A percentile compares a stretch with the other conserved stretches of the same genome.
Evolutionary conservation across 2,888 invertebrate species (phyloP).

Genomic region (Nesidiocoris tenuis): DNA sequence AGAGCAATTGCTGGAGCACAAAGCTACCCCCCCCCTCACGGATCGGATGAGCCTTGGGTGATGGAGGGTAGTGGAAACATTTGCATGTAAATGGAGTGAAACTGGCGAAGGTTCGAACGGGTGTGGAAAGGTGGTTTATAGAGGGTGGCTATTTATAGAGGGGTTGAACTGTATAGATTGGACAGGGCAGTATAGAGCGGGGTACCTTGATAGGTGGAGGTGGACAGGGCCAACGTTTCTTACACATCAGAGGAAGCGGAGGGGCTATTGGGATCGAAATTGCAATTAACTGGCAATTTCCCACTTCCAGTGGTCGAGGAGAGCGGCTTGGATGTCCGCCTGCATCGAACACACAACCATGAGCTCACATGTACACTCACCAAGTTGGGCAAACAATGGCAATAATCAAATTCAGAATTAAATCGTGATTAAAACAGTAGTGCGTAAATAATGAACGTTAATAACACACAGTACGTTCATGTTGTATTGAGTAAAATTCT

Average conservation of each 20-base stretch:
- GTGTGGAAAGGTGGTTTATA: not conserved
- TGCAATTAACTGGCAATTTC: constrained; percentile 43
- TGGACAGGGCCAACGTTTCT: constrained; percentile 27
- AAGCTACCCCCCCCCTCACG: not conserved
- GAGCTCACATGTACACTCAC: too few species aligned
- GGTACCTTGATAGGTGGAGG: not conserved
- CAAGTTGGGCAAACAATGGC: too few species aligned
- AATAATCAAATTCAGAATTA: too few species aligned
- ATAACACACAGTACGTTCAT: too few species aligned
- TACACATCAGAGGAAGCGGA: constrained; percentile 39
- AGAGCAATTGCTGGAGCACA: constrained; percentile 41
- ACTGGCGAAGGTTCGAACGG: not conserved
- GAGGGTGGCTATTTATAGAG: not conserved
- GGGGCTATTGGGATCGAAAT: constrained; percentile 40
- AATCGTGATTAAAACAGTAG: too few species aligned
- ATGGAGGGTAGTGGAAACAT: constrained; percentile 6
- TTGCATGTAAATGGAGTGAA: constrained; percentile 42
- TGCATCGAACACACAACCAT: not conserved
- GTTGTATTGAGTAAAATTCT: too few species aligned
- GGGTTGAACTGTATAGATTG: not conserved
- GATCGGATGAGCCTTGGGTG: constrained; percentile 2
- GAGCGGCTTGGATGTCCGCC: not conserved
- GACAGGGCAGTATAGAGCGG: not conserved
- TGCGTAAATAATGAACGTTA: too few species aligned
- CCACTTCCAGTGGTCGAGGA: constrained; percentile 10